Conservation (phyloP, 2,797 vertebrate species). For the Anguilla marmorata region DNA sequence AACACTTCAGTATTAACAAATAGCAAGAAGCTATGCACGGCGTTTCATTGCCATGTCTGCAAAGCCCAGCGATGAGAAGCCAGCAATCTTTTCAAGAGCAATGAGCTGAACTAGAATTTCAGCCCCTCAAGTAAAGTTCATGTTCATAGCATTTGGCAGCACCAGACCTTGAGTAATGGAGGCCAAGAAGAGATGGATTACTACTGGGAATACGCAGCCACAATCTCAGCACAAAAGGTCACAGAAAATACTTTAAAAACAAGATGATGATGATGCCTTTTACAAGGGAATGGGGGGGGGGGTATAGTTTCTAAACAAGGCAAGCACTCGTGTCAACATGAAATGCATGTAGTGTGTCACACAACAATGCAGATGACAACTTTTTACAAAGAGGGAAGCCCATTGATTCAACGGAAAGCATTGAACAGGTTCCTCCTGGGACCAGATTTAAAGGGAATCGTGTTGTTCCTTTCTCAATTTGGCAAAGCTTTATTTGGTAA, state of each 20-base stretch:
- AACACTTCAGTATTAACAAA: slow-evolving; percentile 26
- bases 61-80: slow-evolving; percentile 31
- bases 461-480: background rate
- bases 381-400: background rate
- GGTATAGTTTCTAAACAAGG: background rate
- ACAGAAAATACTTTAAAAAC: slow-evolving; percentile 22
- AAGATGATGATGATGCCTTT: background rate
- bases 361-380: background rate
- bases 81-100: slow-evolving; percentile 24
- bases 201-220: slow-evolving; percentile 36
- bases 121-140: slow-evolving; percentile 37
- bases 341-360: background rate
- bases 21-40: slow-evolving; percentile 10
- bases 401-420: background rate
- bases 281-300: slow-evolving; percentile 3
- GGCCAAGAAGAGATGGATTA: slow-evolving; percentile 35
- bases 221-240: slow-evolving; percentile 43
- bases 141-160: slow-evolving; percentile 39
- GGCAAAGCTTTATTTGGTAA: background rate
- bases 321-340: background rate
- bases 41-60: background rate
- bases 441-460: background rate
- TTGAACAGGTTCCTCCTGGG: background rate
- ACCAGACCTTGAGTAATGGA: slow-evolving; percentile 26
- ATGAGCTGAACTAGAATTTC: slow-evolving; percentile 26